phyloP scores from a whole-genome alignment of 2,888 invertebrate species.

The Molanna angustata region DNA sequence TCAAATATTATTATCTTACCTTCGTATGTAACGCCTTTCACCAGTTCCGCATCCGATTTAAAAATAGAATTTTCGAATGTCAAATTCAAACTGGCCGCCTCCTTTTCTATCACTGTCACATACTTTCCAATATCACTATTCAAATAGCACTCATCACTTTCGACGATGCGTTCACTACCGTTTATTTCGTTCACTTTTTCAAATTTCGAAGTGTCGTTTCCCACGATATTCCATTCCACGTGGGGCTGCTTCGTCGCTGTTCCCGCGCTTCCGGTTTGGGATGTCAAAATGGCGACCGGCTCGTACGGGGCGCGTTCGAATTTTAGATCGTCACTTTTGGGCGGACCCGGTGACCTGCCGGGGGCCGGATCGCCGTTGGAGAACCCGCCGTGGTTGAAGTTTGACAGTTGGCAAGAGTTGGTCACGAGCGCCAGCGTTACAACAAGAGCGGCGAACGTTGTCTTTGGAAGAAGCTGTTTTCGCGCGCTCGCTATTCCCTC shows the following conservation, averaged over 20 bases:
- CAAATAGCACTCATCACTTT: slow-evolving; percentile 5
- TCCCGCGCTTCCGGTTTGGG: neutral
- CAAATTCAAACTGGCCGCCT: slow-evolving; percentile 23
- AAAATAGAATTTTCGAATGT: slow-evolving; percentile 26
- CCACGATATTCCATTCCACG: neutral
- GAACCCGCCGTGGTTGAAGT: slow-evolving; percentile 38
- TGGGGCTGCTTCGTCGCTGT: slow-evolving; percentile 6
- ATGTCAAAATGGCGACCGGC: too few relatives aligned
- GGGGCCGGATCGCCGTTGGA: slow-evolving; percentile 65
- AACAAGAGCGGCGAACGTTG: slow-evolving; percentile 13
- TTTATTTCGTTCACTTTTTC: slow-evolving; percentile 7
- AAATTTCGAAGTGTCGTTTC: slow-evolving; percentile 7
- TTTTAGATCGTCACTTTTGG: too few relatives aligned
- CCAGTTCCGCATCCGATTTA: slow-evolving; percentile 25
- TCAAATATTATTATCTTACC: too few relatives aligned
- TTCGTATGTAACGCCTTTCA: slow-evolving; percentile 30
- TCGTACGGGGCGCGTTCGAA: too few relatives aligned
- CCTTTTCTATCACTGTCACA: slow-evolving; percentile 13
- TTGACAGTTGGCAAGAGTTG: slow-evolving; percentile 16
- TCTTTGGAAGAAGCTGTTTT: slow-evolving; percentile 16
- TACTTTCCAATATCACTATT: slow-evolving; percentile 12
- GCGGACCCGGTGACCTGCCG: slow-evolving; percentile 64
- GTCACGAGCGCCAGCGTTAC: slow-evolving; percentile 19
- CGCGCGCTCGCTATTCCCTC: slow-evolving; percentile 12
- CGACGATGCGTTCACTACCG: neutral